Base-by-base conservation (phyloP, 2,797 vertebrate species). In the Anolis apletophallus region DNA sequence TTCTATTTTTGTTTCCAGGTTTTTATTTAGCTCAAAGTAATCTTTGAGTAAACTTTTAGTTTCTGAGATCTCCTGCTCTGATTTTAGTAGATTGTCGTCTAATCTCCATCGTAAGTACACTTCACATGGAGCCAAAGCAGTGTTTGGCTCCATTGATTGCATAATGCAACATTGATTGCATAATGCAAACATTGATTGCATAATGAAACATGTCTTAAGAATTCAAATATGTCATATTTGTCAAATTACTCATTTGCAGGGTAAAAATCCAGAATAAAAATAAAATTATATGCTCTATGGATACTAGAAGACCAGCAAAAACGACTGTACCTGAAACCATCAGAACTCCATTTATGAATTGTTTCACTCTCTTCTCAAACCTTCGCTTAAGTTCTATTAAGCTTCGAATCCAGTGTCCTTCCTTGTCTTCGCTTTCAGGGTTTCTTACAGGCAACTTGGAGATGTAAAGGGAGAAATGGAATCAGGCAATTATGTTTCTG, bases 341-440 rank as follows among this genome's bases (percentile, higher is more conserved):
- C 85, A 94, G 77, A 88, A 95, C 34, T 6, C 90, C 90, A 72
- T 94, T 94, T 86, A 90, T 91, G 78, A 95, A 94, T 86, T 93
- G 94, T 69, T 81, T 84, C 61, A 91, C 69, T 3, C 87, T 90
- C 88, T 93, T 94, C 90, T 91, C 91, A 90, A 95, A 95, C 7
- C 92, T 85, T 73, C 77, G 93, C 87, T 91, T 94, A 90, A 94
- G 92, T 12, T 91, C 91, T 32, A 2, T 55, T 84, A 94, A 81
- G 46, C 88, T 86, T n/a, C 90, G 90, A 72, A 26, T 89, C 78
- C 92, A 88, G 57, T 90, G 91, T 17, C 68, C n/a, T 2, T 87
- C 9, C 34, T 88, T 91, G 1, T 91, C 86, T 0, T 92, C 91
- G 3, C n/a, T 0, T n/a, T 5, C 52, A 80, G 10, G 77, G 55